Evolutionary conservation across 1,140 invertebrate species (phyloP).

Genomic region (Lasioglossum albipes): DNA sequence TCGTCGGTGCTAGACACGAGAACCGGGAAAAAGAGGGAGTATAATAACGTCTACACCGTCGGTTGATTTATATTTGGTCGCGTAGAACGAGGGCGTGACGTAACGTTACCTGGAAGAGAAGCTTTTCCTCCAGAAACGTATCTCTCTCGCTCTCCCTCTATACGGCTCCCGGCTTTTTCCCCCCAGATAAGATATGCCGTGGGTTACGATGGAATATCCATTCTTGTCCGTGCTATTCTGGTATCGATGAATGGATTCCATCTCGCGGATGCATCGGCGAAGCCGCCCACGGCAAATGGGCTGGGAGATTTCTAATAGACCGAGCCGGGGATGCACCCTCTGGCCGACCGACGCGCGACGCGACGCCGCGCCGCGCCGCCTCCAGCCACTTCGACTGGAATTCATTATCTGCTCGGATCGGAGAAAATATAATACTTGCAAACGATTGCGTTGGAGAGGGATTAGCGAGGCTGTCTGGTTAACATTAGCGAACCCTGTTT

Average conservation of each 20-base stretch:
- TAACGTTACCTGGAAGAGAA: slow-evolving; percentile 1
- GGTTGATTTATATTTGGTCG: slow-evolving; percentile 37
- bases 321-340: not conserved
- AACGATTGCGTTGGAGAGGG: no score
- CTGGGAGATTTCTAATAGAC: slow-evolving; percentile 26
- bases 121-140: not conserved
- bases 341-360: not conserved
- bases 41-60: slow-evolving; percentile 5
- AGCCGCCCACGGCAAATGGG: slow-evolving; percentile 18
- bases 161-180: not conserved
- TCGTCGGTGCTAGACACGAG: not conserved
- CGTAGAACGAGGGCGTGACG: not conserved
- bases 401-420: not conserved
- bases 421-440: not conserved
- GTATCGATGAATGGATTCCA: slow-evolving; percentile 42
- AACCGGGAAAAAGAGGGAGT: not conserved
- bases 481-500: no score
- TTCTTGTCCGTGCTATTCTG: slow-evolving; percentile 26
- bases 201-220: slow-evolving; percentile 30
- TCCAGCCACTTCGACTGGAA: not conserved
- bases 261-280: not conserved
- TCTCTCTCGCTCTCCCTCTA: not conserved
- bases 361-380: no score
- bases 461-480: no score
- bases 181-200: slow-evolving; percentile 4